Evolutionary conservation across 92 coral and sea anemone species (phyloP).

Genomic region (Porites evermanni): DNA sequence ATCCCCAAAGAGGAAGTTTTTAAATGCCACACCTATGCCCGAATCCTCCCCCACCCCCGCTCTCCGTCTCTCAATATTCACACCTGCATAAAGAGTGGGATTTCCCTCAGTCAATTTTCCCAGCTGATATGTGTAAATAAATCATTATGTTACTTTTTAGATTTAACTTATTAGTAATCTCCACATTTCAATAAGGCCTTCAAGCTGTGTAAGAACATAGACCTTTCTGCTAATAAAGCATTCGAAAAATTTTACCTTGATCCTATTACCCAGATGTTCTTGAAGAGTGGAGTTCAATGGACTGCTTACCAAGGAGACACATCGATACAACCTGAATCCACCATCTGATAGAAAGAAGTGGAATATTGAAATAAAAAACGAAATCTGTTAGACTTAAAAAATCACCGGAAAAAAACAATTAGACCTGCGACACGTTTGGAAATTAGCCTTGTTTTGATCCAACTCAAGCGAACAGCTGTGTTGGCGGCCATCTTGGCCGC

Average conservation of each 20-base stretch:
- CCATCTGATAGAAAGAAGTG: background rate
- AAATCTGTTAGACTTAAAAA: background rate
- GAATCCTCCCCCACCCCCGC: too few species aligned
- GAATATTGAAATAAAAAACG: background rate
- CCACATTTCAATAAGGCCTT: background rate
- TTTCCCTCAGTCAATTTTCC: too few species aligned
- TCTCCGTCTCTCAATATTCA: too few species aligned
- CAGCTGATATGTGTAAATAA: too few species aligned
- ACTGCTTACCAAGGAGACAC: background rate
- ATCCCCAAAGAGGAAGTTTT: too few species aligned
- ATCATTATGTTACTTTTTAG: too few species aligned
- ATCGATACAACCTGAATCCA: background rate
- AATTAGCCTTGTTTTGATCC: background rate
- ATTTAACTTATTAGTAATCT: too few species aligned
- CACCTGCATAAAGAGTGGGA: too few species aligned
- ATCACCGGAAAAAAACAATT: background rate
- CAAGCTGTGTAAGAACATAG: background rate
- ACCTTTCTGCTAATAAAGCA: background rate
- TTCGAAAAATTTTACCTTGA: constrained; percentile 17
- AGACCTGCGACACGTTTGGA: constrained; percentile 23
- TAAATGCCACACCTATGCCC: too few species aligned
- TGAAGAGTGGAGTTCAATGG: background rate
- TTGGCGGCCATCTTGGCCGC: constrained; percentile 53
- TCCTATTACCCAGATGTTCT: constrained; percentile 27
- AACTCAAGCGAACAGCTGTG: constrained; percentile 2